Conservation (phyloP, 2,888 invertebrate species). For the Melolontha melolontha region DNA sequence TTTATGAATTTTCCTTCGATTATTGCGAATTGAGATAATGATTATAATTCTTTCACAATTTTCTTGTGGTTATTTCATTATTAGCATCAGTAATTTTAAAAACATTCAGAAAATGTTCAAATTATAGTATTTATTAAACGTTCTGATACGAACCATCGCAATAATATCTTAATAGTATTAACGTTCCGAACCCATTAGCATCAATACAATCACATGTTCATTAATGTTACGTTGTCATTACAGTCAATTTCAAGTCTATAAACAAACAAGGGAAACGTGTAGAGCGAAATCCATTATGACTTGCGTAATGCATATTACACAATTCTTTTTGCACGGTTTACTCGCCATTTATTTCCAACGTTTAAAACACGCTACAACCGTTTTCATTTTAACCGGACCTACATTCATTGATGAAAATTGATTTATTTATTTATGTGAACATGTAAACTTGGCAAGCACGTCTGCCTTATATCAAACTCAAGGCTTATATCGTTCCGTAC, state of each 20-base stretch:
- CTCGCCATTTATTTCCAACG: conserved; percentile 26
- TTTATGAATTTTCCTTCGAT: no score
- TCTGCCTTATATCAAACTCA: conserved; percentile 32
- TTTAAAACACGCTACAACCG: conserved; percentile 15
- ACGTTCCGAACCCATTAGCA: background rate
- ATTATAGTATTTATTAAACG: no score
- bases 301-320: conserved; percentile 27
- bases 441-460: conserved; percentile 32
- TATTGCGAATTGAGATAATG: no score
- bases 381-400: conserved; percentile 22
- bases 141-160: no score
- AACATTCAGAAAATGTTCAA: no score
- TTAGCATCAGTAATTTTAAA: no score
- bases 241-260: conserved; percentile 20
- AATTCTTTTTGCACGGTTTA: conserved; percentile 28
- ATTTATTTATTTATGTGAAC: conserved; percentile 35
- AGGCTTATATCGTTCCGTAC: conserved; percentile 4
- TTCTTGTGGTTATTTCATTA: no score
- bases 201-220: background rate
- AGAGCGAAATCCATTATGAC: conserved; percentile 21
- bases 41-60: no score
- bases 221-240: conserved; percentile 17
- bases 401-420: conserved; percentile 39
- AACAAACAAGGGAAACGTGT: conserved; percentile 17
- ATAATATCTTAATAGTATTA: no score